These are phyloP conservation scores for Zaprionus vittiger DNA, from an alignment of 1,140 invertebrate species.

Conservation along the genomic window DNA sequence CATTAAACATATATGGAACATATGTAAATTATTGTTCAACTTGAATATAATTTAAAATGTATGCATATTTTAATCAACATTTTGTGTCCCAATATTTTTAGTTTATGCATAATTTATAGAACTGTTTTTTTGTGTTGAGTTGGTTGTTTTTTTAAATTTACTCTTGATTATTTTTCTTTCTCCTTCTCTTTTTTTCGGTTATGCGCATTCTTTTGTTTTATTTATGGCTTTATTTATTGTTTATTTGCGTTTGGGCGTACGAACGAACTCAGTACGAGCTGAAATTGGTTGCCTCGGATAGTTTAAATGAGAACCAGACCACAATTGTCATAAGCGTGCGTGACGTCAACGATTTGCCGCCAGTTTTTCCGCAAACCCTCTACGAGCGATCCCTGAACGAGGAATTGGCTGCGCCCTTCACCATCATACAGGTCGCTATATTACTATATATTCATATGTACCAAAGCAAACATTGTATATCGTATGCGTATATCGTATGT, in stretches of 20 bases:
- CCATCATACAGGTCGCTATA: constrained; percentile 87
- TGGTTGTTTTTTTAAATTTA: constrained; percentile 19
- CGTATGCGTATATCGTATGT: constrained; percentile 17
- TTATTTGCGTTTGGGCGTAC: constrained; percentile 30
- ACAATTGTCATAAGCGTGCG: constrained; percentile 90
- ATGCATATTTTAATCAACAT: constrained; percentile 14
- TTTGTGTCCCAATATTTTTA: constrained; percentile 15
- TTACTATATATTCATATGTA: constrained; percentile 29
- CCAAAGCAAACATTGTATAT: constrained; percentile 10
- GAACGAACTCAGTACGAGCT: constrained; percentile 89
- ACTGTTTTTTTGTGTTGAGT: constrained; percentile 18
- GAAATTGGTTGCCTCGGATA: constrained; percentile 93
- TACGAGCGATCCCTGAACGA: constrained; percentile 89
- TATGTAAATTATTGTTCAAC: constrained; percentile 31
- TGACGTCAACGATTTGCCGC: constrained; percentile 93
- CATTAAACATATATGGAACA: constrained; percentile 3
- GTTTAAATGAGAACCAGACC: constrained; percentile 93
- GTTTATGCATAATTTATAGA: constrained; percentile 40
- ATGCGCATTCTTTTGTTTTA: constrained; percentile 34
- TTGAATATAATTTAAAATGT: constrained; percentile 18
- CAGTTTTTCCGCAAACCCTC: constrained; percentile 89
- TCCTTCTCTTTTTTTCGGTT: constrained; percentile 34
- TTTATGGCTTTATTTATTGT: constrained; percentile 57
- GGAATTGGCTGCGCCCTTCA: constrained; percentile 87
- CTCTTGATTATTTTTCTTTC: constrained; percentile 35